Percentiles rank a stretch among this genome's conserved stretches.
These are phyloP conservation scores for Ictalurus furcatus DNA, from an alignment of 2,113 vertebrate species.

Conservation along the genomic window DNA sequence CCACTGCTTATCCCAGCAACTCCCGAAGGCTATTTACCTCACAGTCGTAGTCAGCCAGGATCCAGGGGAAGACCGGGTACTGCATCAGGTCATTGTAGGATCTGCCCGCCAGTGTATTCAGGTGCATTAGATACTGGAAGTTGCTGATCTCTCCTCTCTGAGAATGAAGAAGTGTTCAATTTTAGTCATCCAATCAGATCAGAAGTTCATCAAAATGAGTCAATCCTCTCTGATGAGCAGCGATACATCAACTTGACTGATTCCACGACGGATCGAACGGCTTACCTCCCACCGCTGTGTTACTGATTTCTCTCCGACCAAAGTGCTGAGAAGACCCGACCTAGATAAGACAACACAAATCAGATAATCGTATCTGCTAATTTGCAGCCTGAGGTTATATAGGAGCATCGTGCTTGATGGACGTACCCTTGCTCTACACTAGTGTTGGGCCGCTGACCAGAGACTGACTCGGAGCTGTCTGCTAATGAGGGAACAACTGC, in stretches of 20 bases:
- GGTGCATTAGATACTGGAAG: slow-evolving; percentile 99
- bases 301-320: slow-evolving; percentile 97
- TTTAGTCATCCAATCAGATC: not conserved
- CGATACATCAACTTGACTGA: not conserved
- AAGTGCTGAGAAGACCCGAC: slow-evolving; percentile 93
- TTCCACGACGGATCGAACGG: not conserved
- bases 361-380: not conserved
- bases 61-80: slow-evolving; percentile 98
- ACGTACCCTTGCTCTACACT: slow-evolving; percentile 96
- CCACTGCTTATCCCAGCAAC: not conserved
- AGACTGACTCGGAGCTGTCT: slow-evolving; percentile 96
- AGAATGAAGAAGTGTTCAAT: not conserved
- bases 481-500: slow-evolving; percentile 96
- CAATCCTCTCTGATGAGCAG: not conserved
- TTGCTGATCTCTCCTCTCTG: slow-evolving; percentile 99
- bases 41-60: slow-evolving; percentile 92
- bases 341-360: slow-evolving; percentile 63
- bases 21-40: slow-evolving; percentile 75
- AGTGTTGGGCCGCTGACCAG: slow-evolving; percentile 96
- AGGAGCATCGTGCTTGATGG: not conserved
- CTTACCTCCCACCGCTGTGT: slow-evolving; percentile 98
- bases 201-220: not conserved
- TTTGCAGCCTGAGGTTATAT: not conserved
- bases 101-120: slow-evolving; percentile 94
- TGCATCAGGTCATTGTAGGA: slow-evolving; percentile 99